phyloP scores from a whole-genome alignment of 37 sponge, comb jelly and placozoan genomes.

The Beroe ovata region DNA sequence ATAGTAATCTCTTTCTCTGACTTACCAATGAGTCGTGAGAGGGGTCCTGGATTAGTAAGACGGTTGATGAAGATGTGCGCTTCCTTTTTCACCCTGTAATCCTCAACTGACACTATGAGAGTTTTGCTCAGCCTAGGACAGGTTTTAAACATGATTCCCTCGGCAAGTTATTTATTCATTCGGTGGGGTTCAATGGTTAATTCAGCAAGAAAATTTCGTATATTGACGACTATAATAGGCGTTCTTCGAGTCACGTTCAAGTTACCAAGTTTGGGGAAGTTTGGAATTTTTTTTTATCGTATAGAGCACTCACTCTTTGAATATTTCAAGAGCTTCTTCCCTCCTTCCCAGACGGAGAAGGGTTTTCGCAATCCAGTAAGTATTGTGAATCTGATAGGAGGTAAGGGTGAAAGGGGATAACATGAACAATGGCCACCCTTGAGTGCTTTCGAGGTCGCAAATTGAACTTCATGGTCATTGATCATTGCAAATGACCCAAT shows the following conservation, averaged over 20 bases:
- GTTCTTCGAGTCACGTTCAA: background rate
- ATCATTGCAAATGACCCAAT: no score
- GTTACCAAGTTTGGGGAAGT: no score
- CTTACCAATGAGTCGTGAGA: background rate
- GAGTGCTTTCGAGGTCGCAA: no score
- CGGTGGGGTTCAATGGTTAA: background rate
- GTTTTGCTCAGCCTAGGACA: background rate
- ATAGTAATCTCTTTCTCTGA: no score
- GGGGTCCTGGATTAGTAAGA: background rate
- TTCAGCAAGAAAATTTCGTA: background rate
- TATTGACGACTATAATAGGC: background rate
- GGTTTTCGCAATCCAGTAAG: constrained; percentile 6
- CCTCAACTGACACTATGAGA: constrained; percentile 11
- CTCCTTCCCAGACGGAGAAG: constrained; percentile 2
- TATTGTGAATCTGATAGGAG: constrained; percentile 43
- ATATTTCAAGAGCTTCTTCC: constrained; percentile 23
- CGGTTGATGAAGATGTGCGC: constrained; percentile 29
- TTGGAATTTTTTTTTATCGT: no score
- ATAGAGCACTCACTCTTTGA: background rate
- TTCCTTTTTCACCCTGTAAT: constrained; percentile 33
- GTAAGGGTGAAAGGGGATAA: no score
- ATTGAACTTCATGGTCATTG: no score
- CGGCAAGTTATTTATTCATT: no score
- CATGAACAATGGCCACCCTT: no score
- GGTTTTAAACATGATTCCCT: no score